Conservation (phyloP, 1,140 invertebrate genomes). For the Agrilus planipennis region DNA sequence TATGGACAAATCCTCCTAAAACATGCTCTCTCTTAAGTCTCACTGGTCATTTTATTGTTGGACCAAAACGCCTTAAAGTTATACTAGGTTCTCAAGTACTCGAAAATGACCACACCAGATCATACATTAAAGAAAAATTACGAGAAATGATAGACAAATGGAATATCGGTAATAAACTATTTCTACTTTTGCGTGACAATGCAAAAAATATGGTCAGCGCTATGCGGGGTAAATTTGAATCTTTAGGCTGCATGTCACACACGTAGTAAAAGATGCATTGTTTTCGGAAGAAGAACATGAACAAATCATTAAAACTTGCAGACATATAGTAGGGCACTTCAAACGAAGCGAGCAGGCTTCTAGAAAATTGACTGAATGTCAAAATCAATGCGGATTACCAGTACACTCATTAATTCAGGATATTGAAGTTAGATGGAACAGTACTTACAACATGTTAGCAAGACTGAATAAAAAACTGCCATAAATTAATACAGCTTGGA, state of each 20-base stretch:
- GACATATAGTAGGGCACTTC: constrained; percentile 25
- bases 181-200: constrained; percentile 21
- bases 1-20: constrained; percentile 20
- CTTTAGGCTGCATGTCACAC: constrained; percentile 22
- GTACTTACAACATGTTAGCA: constrained; percentile 24
- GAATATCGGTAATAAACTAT: too few relatives aligned
- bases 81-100: too few relatives aligned
- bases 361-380: constrained; percentile 22
- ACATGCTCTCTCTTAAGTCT: constrained; percentile 23
- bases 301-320: constrained; percentile 17
- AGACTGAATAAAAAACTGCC: constrained; percentile 26
- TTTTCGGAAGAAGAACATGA: constrained; percentile 18
- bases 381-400: constrained; percentile 19
- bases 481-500: constrained; percentile 23
- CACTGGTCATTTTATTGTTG: constrained; percentile 20
- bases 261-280: constrained; percentile 20
- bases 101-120: too few relatives aligned
- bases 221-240: constrained; percentile 20
- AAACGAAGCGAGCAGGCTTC: constrained; percentile 19
- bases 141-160: too few relatives aligned
- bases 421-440: constrained; percentile 26
- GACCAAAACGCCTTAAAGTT: too few relatives aligned
- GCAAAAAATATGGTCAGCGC: constrained; percentile 9
- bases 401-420: constrained; percentile 23
- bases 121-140: too few relatives aligned